phyloP scores from a whole-genome alignment of 2,797 vertebrate genomes.

The Petrocephalus sullivani region DNA sequence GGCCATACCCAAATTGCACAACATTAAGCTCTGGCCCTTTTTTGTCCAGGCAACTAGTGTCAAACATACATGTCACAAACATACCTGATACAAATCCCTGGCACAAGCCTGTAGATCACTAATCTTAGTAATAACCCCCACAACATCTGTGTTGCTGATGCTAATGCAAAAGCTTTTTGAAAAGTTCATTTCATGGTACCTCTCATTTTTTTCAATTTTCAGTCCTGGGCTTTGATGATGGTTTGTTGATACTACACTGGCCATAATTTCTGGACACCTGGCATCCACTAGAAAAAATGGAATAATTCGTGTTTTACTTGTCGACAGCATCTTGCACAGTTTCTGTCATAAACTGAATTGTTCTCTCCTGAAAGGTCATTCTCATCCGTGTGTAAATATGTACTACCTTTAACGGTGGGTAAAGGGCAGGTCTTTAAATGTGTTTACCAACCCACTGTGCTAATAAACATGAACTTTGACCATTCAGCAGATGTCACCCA shows the following conservation, averaged over 20 bases:
- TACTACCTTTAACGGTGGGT: neutral
- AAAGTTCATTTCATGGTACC: neutral
- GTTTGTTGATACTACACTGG: neutral
- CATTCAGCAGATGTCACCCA: neutral
- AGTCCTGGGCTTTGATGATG: neutral
- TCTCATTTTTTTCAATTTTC: neutral
- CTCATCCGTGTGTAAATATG: neutral
- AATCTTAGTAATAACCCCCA: neutral
- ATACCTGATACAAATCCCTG: no score
- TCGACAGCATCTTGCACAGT: neutral
- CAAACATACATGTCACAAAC: no score
- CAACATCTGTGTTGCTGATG: neutral
- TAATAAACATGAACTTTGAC: conserved; percentile 8
- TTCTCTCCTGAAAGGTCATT: neutral
- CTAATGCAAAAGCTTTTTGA: neutral
- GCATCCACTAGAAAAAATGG: neutral
- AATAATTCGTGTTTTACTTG: neutral
- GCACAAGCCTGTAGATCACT: neutral
- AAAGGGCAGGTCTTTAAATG: neutral
- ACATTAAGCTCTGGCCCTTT: neutral
- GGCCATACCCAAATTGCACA: neutral
- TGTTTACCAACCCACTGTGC: neutral
- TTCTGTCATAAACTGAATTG: neutral
- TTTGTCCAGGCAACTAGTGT: no score
- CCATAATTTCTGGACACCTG: neutral